Conservation (phyloP, 35 echinoderm and acorn worm species). For the Diadema setosum region DNA sequence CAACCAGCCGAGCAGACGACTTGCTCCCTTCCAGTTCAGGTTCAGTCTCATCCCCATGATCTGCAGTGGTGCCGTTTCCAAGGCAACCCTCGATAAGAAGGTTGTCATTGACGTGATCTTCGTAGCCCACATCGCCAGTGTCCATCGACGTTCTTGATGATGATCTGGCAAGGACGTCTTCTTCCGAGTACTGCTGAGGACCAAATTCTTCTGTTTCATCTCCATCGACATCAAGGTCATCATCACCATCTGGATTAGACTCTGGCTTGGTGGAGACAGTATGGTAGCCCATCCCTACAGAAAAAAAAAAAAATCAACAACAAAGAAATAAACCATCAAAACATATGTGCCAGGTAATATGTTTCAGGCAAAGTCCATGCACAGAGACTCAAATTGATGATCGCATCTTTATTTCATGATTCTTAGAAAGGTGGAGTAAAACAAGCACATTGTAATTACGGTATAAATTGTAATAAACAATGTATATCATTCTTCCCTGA, state of each 20-base stretch:
- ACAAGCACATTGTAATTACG: too few species aligned
- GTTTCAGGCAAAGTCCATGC: too few species aligned
- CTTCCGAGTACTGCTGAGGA: constrained; percentile 54
- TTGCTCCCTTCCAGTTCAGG: neutral
- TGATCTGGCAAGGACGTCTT: constrained; percentile 42
- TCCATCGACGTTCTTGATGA: neutral
- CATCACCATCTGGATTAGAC: constrained; percentile 37
- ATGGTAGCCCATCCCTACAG: constrained; percentile 69
- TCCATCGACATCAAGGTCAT: constrained; percentile 69
- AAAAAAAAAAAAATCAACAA: too few species aligned
- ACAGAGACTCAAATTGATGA: too few species aligned
- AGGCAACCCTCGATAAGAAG: neutral
- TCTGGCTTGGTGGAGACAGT: neutral
- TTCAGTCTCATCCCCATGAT: neutral
- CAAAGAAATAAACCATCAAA: too few species aligned
- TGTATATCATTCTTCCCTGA: too few species aligned
- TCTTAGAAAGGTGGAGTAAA: too few species aligned
- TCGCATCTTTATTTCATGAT: too few species aligned
- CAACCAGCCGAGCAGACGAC: neutral
- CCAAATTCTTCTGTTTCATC: constrained; percentile 69
- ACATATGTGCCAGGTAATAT: too few species aligned
- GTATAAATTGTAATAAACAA: too few species aligned
- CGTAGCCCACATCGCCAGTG: neutral
- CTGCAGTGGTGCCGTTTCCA: neutral
- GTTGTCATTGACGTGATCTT: neutral